Conservation (phyloP, 1,140 invertebrate species). For the Papilio glaucus region DNA sequence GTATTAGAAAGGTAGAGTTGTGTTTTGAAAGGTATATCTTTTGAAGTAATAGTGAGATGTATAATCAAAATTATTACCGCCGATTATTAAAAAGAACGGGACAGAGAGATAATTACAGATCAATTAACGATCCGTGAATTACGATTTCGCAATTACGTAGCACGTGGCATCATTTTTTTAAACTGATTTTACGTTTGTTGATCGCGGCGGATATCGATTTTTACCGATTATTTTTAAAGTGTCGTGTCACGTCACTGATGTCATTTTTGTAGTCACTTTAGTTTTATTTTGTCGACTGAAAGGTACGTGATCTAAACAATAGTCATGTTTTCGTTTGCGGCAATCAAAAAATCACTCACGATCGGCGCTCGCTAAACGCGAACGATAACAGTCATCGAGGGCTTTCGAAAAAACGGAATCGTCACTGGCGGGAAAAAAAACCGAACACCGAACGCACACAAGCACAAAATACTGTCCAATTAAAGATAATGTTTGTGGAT, state of each 20-base stretch:
- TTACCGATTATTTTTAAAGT: conserved; percentile 35
- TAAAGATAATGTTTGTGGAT: conserved; percentile 83
- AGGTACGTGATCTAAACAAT: conserved; percentile 43
- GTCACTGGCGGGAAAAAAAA: conserved; percentile 67
- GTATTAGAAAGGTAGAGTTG: neutral
- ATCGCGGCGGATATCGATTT: conserved; percentile 43
- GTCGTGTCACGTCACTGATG: conserved; percentile 69
- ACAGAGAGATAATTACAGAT: conserved; percentile 63
- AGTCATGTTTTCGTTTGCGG: conserved; percentile 51
- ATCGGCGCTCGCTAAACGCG: conserved; percentile 65
- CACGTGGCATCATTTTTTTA: conserved; percentile 70
- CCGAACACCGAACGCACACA: conserved; percentile 68
- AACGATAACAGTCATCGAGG: conserved; percentile 76
- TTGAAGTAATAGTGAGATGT: conserved; percentile 33
- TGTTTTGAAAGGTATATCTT: conserved; percentile 27
- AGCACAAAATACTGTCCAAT: conserved; percentile 81
- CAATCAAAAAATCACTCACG: conserved; percentile 56
- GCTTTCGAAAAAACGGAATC: conserved; percentile 70
- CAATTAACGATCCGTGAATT: conserved; percentile 66
- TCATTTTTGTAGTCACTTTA: conserved; percentile 62
- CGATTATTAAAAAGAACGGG: conserved; percentile 60
- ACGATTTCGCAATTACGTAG: conserved; percentile 61
- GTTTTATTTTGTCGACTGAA: conserved; percentile 33
- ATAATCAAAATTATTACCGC: conserved; percentile 51
- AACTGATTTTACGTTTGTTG: conserved; percentile 45